phyloP scores from a whole-genome alignment of 2,888 invertebrate genomes.

The Meta bourneti region DNA sequence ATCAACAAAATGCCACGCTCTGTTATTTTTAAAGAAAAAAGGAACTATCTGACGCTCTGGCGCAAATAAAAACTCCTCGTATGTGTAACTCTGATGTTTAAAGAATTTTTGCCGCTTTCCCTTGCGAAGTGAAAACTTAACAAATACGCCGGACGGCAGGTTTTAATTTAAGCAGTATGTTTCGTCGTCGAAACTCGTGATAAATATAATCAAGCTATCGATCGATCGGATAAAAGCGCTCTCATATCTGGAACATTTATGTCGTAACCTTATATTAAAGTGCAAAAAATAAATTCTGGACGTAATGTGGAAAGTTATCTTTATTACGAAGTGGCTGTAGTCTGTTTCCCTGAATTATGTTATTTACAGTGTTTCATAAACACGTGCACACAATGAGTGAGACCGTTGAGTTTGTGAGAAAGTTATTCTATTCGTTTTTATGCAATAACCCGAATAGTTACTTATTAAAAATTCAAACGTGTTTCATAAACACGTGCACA shows the following conservation, averaged over 20 bases:
- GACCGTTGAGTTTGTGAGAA: too few species aligned
- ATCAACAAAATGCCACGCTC: neutral
- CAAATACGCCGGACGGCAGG: neutral
- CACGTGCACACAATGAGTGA: too few species aligned
- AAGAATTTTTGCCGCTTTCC: neutral
- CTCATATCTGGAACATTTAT: neutral
- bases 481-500: too few species aligned
- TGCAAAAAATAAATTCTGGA: neutral
- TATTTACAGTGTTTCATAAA: too few species aligned
- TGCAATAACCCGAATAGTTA: too few species aligned
- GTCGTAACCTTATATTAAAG: neutral
- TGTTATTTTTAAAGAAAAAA: neutral
- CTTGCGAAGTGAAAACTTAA: neutral
- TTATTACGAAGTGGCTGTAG: neutral
- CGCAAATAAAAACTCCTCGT: neutral
- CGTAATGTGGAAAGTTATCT: neutral
- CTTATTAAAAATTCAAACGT: too few species aligned
- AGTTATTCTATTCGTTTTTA: too few species aligned
- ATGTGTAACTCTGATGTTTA: neutral
- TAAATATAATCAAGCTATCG: neutral
- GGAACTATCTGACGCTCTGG: neutral
- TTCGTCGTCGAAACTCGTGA: neutral
- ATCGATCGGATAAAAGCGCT: neutral
- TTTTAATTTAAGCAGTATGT: slow-evolving; percentile 11
- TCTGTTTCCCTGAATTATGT: too few species aligned